Conservation (phyloP, 1,140 invertebrate species). For the Drosophila persimilis region DNA sequence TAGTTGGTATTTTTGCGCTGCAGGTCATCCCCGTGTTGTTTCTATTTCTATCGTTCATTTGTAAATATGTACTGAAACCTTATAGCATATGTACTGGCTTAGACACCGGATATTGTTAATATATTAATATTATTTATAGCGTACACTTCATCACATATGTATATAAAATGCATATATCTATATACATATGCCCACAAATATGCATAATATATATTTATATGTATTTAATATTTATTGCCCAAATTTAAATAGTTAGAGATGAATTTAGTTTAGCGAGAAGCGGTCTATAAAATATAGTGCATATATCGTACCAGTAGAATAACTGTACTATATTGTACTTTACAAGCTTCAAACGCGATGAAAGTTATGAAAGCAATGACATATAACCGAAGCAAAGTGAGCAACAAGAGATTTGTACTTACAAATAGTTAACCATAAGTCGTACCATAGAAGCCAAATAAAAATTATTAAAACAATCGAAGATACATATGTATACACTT, state of each 20-base stretch:
- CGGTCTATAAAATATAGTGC: slow-evolving; percentile 43
- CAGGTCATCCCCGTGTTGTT: slow-evolving; percentile 45
- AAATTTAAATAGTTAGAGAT: slow-evolving; percentile 74
- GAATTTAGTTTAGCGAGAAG: slow-evolving; percentile 74
- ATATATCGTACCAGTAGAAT: slow-evolving; percentile 57
- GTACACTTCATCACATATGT: slow-evolving; percentile 37
- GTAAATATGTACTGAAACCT: slow-evolving; percentile 70
- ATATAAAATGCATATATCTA: slow-evolving; percentile 39
- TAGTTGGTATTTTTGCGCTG: slow-evolving; percentile 1
- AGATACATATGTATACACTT: background rate
- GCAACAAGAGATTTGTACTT: slow-evolving; percentile 73
- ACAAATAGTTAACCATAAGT: slow-evolving; percentile 76
- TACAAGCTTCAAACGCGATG: slow-evolving; percentile 57
- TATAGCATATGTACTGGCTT: slow-evolving; percentile 53
- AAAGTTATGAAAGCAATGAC: slow-evolving; percentile 58
- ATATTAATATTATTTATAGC: slow-evolving; percentile 57
- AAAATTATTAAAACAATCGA: slow-evolving; percentile 69
- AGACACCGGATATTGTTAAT: slow-evolving; percentile 69
- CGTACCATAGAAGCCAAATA: slow-evolving; percentile 80
- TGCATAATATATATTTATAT: slow-evolving; percentile 42
- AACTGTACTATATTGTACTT: slow-evolving; percentile 55
- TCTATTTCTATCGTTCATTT: slow-evolving; percentile 64
- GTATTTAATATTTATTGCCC: slow-evolving; percentile 75
- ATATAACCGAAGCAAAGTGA: slow-evolving; percentile 57
- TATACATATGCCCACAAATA: slow-evolving; percentile 39